Evolutionary conservation across 2,113 vertebrate genomes (phyloP).

Genomic region (Naja naja): DNA sequence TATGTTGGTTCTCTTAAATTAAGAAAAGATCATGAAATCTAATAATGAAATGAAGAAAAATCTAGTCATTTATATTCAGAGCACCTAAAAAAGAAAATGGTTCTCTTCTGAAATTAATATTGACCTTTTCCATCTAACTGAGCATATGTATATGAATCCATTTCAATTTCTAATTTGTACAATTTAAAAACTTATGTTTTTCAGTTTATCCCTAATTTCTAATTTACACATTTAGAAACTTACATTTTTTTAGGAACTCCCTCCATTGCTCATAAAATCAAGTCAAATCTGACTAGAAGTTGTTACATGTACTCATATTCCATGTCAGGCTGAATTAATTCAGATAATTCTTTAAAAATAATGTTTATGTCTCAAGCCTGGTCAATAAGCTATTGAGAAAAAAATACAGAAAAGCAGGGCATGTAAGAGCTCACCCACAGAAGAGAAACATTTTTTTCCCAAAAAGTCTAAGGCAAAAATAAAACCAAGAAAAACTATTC

Average conservation of each 20-base stretch:
- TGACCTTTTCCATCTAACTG: constrained; percentile 29
- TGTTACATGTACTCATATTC: constrained; percentile 47
- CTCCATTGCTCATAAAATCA: constrained; percentile 61
- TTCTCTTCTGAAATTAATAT: constrained; percentile 50
- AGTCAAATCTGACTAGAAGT: constrained; percentile 61
- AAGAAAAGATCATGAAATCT: background rate
- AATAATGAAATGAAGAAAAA: background rate
- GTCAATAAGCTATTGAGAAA: constrained; percentile 45
- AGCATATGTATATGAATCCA: background rate
- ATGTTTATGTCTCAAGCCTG: constrained; percentile 58
- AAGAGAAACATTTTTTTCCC: background rate
- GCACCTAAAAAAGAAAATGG: constrained; percentile 40
- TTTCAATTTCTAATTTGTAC: constrained; percentile 62
- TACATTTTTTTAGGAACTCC: constrained; percentile 62
- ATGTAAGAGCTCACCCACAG: constrained; percentile 8
- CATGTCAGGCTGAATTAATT: constrained; percentile 63
- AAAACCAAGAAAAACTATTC: background rate
- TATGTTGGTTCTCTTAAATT: constrained; percentile 31
- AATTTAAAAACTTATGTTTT: constrained; percentile 49
- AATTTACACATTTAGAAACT: constrained; percentile 42
- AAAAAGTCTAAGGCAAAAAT: background rate
- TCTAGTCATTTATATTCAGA: constrained; percentile 14
- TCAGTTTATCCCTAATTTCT: constrained; percentile 21
- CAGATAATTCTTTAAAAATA: constrained; percentile 59
- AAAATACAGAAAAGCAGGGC: constrained; percentile 37